Percentiles rank a stretch among this genome's conserved stretches.
phyloP scores from a whole-genome alignment of 35 echinoderm and acorn worm genomes.

The Acanthaster planci region DNA sequence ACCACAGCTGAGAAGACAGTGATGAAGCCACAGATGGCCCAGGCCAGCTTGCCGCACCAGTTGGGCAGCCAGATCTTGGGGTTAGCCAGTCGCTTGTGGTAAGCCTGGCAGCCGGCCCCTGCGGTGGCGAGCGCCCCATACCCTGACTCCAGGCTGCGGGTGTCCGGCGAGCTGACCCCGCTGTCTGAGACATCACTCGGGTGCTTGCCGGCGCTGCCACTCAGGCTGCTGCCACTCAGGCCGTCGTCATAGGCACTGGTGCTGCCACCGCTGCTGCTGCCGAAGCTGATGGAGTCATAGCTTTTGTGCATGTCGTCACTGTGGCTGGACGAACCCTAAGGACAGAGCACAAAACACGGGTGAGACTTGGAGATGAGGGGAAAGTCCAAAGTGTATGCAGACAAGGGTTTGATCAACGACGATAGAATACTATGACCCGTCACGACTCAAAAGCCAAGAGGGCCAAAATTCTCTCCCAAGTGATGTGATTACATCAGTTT shows the following conservation, averaged over 20 bases:
- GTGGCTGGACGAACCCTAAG: not conserved
- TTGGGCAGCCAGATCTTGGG: slow-evolving; percentile 86
- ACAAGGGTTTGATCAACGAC: too few species aligned
- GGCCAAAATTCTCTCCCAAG: too few species aligned
- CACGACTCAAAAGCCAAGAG: too few species aligned
- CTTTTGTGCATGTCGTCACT: not conserved
- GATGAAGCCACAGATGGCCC: slow-evolving; percentile 55
- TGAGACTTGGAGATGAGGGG: not conserved
- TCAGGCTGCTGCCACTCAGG: not conserved
- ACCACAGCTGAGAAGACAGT: slow-evolving; percentile 54
- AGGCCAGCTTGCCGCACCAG: slow-evolving; percentile 70
- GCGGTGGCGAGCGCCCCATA: not conserved
- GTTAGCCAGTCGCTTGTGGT: slow-evolving; percentile 72
- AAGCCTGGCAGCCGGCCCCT: not conserved
- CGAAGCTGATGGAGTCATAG: not conserved
- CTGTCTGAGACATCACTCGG: slow-evolving; percentile 40
- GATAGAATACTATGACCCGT: too few species aligned
- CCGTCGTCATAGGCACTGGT: not conserved
- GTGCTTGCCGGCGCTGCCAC: not conserved
- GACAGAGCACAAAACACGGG: not conserved
- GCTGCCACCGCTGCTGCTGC: not conserved
- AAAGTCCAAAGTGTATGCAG: not conserved
- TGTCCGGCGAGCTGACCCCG: slow-evolving; percentile 52
- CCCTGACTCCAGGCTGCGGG: slow-evolving; percentile 32
- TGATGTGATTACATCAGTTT: too few species aligned